Evolutionary conservation across 2,888 invertebrate genomes (phyloP), one percentile per base, ranked within the genome.

Genomic region (Heteromurus nitidus): DNA sequence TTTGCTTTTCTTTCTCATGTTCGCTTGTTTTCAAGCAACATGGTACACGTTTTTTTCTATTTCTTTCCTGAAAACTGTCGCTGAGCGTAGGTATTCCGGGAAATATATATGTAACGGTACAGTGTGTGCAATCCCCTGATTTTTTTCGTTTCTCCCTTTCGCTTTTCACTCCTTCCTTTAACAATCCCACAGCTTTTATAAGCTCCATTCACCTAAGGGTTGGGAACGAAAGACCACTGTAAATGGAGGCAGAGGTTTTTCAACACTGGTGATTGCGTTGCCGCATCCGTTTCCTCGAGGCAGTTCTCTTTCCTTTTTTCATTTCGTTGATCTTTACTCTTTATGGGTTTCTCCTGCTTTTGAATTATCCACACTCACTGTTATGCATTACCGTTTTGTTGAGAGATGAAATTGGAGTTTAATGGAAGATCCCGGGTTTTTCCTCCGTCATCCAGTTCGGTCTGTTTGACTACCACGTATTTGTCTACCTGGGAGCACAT

Each of bases 1-100:
- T n/a, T 55, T 79, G 36, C 31, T 55, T 36, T 30, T 47, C 58
- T 70, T 74, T 64, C 65, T 20, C 75, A 42, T 68, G 69, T 53
- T 68, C 76, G 5, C 53, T 28, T 58, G 53, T 69, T 62, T 24
- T 75, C 18, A 47, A 26, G 24, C 9, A 5, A 42, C 58, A 42
- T 60, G 42, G 42, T 55, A 62, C 72, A 65, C 65, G 55, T 74
- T 74, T 28, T 42, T 47, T 36, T 26, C 18, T 22, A 44, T 22
- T 50, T 18, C 20, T 20, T n/a, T 44, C 13, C n/a, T 55, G 11
- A 55, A 20, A 55, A 2, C 13, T 13, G 11, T 26, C 20, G 55
- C 7, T 62, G 26, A 26, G 55, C 22, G 24, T 36, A 74, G 74
- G 65, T 65, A 74, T 74, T 65, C 55, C 9, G 24, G 72, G 5